Base-by-base conservation (phyloP, 2,888 invertebrate genomes). In the Syrista parreyssii region DNA sequence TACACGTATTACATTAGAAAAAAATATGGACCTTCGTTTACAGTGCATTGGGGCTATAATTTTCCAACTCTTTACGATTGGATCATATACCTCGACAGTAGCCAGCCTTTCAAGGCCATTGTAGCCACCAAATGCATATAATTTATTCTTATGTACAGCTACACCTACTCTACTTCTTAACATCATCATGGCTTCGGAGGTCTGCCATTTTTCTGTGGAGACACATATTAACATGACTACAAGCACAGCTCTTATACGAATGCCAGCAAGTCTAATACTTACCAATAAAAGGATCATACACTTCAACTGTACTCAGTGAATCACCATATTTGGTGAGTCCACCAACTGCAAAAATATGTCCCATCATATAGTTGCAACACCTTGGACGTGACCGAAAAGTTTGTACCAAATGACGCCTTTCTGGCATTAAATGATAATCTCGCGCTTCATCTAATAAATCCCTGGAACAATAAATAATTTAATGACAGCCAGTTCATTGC, bases 401-500 rank as follows among this genome's bases (percentile, higher is more conserved):
- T 88, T 96, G 96, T 81, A 97, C 91, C 72, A 96, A 89, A n/a
- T 94, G 94, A 11, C 97, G 92, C 81, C 97, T 92, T 90, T 97
- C 97, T 1, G 97, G 98, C 93, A 98, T 95, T 79, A 97, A 92
- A 90, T 97, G 96, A 90, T 96, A 98, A 88, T 97, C 97, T 89
- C 96, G 94, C 1, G 97, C 97, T 91, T 97, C 97, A 90, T 98
- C 97, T 76, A 98, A 90, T 74, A 97, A 92, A 92, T 97, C 97
- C 84, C 95, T 95, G 88, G 34, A 88, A 35, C 2, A 23, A 36
- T 35, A 31, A 34, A 33, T 73, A 6, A 81, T 74, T 81, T 55
- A 55, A 55, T 23, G 2, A 55, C 6, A 3, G 55, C 23, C 23
- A 23, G 9, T 55, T 55, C 1, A 6, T 55, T 9, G 2, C 1